Evolutionary conservation across 2,113 vertebrate genomes (phyloP).

Genomic region (Microcebus jonahi): DNA sequence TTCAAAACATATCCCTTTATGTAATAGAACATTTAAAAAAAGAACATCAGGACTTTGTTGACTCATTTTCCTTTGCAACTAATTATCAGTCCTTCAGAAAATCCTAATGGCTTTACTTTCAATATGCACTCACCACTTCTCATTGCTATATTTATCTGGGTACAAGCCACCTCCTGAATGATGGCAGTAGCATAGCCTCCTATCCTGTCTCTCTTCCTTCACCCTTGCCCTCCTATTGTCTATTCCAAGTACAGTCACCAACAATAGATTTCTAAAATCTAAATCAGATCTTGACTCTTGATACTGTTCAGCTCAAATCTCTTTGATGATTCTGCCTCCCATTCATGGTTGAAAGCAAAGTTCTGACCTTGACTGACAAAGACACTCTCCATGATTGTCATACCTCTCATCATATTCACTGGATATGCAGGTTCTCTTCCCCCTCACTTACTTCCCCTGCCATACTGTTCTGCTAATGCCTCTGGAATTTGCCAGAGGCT

Average conservation of each 20-base stretch:
- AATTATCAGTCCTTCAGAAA: neutral
- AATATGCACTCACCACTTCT: neutral
- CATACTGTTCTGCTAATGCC: no score
- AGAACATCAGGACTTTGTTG: neutral
- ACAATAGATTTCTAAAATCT: neutral
- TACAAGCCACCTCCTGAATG: no score
- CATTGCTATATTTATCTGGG: neutral
- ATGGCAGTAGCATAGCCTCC: no score
- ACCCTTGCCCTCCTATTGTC: no score
- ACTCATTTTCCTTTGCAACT: neutral
- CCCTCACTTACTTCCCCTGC: neutral
- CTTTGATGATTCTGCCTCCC: neutral
- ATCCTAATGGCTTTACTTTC: neutral
- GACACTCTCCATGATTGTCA: fast-evolving
- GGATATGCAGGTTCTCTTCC: neutral
- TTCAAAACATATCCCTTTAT: neutral
- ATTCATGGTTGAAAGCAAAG: neutral
- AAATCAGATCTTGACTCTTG: neutral
- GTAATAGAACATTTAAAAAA: neutral
- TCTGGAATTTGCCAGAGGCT: neutral
- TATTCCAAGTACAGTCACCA: neutral
- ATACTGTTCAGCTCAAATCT: neutral
- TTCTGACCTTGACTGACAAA: neutral
- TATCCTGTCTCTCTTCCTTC: neutral
- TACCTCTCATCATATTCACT: fast-evolving